Base-by-base conservation (phyloP, 2,113 vertebrate genomes). In the Plestiodon gilberti region DNA sequence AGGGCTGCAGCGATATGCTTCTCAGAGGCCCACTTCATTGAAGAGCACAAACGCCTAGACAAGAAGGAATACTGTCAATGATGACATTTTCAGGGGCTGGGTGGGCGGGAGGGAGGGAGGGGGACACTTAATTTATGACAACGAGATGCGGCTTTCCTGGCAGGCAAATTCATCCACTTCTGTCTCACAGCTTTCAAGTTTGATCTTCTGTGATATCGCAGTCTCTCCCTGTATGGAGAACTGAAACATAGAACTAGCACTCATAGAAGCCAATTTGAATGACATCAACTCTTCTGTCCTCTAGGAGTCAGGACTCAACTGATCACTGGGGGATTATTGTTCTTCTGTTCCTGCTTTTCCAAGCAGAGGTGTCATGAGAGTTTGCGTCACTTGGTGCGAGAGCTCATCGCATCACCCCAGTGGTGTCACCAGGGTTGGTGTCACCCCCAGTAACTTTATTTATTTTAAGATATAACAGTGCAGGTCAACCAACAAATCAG, bases 1-100 rank as follows among this genome's bases (percentile, higher is more conserved):
- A 71, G 67, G 18, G 73, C 80, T 0, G 86, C 88, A 6, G 84
- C 88, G 6, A 52, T 87, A 15, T 89, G 90, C 67, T 93, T 91
- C n/a, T 84, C 81, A 17, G 13, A 69, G 61, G 78, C 84, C 14
- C 4, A 57, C 10, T 89, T 88, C 33, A 86, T 79, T 23, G 69
- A 84, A 65, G 15, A 25, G 17, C 18, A 88, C 81, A 91, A 85
- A 52, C 20, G 65, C 25, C 81, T 88, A 69, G 79, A 85, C 22
- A 85, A 75, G 55, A 23, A 74, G 65, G 70, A 90, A 67, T 35
- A 77, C 38, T 93, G 91, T 35, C 11, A 83, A 11, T 71, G 61
- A 80, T 28, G 28, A 57, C 57, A 73, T 8, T 76, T 10, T n/a
- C 35, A 33, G 22, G 61, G 75, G 30, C 3, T 73, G 70, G 73